Evolutionary conservation across 2,113 vertebrate species (phyloP).

Genomic region (Accipiter cooperii): DNA sequence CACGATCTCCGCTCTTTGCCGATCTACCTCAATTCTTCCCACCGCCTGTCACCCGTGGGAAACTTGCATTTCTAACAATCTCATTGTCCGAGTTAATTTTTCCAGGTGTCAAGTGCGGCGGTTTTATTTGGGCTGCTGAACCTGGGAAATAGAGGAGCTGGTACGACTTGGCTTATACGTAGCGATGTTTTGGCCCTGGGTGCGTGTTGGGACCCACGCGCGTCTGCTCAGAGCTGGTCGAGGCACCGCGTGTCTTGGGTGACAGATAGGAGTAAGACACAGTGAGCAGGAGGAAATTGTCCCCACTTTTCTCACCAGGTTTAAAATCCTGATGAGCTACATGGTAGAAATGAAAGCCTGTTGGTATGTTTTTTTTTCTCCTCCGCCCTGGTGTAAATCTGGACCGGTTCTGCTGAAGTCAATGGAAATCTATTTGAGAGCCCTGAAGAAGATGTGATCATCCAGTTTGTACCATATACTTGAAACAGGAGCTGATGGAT

Average conservation of each 20-base stretch:
- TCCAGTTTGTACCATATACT: too few relatives aligned
- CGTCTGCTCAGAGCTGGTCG: neutral
- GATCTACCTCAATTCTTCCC: neutral
- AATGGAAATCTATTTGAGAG: neutral
- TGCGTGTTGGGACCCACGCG: fast-evolving
- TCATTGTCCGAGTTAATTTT: fast-evolving
- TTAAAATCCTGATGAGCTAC: neutral
- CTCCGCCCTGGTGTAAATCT: neutral
- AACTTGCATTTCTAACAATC: neutral
- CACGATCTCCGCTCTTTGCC: neutral
- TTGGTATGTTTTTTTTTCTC: neutral
- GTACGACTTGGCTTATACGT: too few relatives aligned
- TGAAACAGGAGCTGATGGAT: neutral
- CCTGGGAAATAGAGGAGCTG: neutral
- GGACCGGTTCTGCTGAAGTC: neutral
- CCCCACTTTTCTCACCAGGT: neutral
- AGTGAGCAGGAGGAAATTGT: neutral
- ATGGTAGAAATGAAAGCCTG: fast-evolving
- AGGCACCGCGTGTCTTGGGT: neutral
- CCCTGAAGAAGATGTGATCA: neutral
- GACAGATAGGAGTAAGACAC: neutral
- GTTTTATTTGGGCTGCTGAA: neutral
- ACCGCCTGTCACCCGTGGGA: fast-evolving
- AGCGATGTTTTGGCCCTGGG: neutral
- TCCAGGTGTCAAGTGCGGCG: fast-evolving